phyloP scores from a whole-genome alignment of 2,113 vertebrate species.

The Etia nguti region DNA sequence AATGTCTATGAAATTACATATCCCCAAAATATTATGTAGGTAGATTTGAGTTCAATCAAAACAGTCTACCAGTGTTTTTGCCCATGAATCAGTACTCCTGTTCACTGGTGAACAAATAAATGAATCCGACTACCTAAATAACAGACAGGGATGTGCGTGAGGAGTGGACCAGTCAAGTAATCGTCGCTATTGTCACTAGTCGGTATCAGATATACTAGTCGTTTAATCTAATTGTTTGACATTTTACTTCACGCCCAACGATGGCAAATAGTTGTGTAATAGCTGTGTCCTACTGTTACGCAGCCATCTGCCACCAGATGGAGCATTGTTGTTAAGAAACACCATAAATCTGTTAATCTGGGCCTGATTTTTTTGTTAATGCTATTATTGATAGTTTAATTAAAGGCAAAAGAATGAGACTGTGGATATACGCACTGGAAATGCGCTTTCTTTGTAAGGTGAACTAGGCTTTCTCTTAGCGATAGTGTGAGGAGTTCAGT shows the following conservation, averaged over 20 bases:
- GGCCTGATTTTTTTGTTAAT: neutral
- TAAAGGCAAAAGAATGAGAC: neutral
- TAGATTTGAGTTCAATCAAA: neutral
- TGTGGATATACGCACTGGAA: neutral
- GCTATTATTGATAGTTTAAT: neutral
- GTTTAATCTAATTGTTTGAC: neutral
- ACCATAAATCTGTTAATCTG: fast-evolving
- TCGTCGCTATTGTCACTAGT: neutral
- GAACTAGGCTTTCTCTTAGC: neutral
- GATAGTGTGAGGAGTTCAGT: neutral
- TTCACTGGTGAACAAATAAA: neutral
- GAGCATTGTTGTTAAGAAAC: neutral
- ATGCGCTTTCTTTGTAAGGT: neutral
- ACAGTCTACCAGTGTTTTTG: neutral
- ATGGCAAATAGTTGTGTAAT: neutral
- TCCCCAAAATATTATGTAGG: neutral
- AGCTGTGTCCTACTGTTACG: neutral
- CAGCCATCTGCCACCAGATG: neutral
- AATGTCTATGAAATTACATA: neutral
- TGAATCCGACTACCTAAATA: neutral
- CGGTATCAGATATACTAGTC: neutral
- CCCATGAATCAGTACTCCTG: neutral
- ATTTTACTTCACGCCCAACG: neutral
- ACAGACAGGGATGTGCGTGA: neutral
- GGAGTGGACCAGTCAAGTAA: neutral